Evolutionary conservation across 2,113 vertebrate species (phyloP).

Genomic region (Mus spicilegus): DNA sequence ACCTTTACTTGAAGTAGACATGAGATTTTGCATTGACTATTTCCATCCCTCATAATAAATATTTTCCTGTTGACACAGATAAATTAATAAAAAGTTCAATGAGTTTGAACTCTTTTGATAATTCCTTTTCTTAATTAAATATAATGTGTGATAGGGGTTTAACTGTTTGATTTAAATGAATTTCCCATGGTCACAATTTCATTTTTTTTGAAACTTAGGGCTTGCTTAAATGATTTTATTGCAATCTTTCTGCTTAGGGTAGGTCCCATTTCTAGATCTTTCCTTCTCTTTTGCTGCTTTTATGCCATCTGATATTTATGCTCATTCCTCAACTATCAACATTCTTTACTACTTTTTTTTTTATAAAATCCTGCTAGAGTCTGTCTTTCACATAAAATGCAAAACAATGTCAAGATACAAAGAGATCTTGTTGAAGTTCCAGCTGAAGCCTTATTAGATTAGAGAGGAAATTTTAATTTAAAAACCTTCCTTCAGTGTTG

Average conservation of each 20-base stretch:
- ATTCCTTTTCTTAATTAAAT: neutral
- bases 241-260: neutral
- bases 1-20: neutral
- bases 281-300: neutral
- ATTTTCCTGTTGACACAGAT: neutral
- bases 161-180: slow-evolving; percentile 21
- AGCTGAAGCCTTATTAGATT: neutral
- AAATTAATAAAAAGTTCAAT: neutral
- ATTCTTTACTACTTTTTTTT: neutral
- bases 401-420: neutral
- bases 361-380: neutral
- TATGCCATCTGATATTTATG: neutral
- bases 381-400: neutral
- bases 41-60: neutral
- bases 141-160: neutral
- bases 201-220: slow-evolving; percentile 2
- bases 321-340: neutral
- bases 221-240: neutral
- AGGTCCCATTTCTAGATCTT: neutral
- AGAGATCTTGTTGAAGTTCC: neutral
- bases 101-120: neutral
- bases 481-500: neutral
- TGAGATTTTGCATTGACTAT: neutral
- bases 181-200: neutral
- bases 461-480: neutral